These are phyloP conservation scores for Podarcis lilfordi DNA, from an alignment of 2,797 vertebrate genomes.

Conservation along the genomic window DNA sequence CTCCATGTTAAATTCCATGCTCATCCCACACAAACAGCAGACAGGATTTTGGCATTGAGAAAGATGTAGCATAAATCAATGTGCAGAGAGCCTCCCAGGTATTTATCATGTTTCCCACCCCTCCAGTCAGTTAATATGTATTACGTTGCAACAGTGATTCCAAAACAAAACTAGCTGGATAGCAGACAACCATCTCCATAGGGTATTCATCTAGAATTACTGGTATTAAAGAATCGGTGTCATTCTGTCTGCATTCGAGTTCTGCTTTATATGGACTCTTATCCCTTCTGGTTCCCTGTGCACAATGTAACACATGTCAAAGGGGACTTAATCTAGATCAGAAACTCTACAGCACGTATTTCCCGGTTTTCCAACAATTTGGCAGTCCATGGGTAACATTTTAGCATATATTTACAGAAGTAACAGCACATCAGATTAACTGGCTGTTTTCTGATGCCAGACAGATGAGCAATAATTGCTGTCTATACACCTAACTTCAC, in stretches of 20 bases:
- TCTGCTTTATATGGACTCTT: too few relatives aligned
- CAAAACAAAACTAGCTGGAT: neutral
- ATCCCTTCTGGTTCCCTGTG: neutral
- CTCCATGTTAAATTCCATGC: neutral
- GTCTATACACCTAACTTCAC: neutral
- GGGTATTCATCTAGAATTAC: neutral
- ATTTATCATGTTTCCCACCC: neutral
- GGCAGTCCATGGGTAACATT: neutral
- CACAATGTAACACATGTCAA: neutral
- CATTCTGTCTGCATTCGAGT: neutral
- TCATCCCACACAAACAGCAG: neutral
- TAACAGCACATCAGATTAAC: neutral
- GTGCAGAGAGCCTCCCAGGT: neutral
- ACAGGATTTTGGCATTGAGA: neutral
- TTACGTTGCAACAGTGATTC: neutral
- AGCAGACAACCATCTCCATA: neutral
- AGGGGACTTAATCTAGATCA: neutral
- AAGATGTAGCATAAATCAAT: neutral
- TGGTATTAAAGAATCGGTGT: neutral
- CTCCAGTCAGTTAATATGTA: neutral
- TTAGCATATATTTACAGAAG: neutral
- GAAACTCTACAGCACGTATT: neutral
- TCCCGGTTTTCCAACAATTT: neutral
- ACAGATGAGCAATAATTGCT: neutral
- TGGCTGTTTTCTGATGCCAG: neutral